Base-by-base conservation (phyloP, 2,797 vertebrate species). In the Sphenodon punctatus region DNA sequence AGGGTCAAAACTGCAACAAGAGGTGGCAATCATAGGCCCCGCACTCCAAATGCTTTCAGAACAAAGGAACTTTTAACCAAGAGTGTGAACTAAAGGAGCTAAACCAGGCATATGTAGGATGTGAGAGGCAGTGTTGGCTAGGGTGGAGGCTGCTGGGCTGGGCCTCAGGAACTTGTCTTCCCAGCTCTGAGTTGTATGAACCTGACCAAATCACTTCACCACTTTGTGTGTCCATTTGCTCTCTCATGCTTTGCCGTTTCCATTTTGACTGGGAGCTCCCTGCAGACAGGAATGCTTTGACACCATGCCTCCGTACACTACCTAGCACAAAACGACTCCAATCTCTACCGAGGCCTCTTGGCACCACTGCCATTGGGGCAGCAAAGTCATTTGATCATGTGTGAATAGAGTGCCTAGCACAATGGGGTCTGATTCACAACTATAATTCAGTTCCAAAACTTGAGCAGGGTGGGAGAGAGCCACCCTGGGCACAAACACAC, bases 341-440 rank as follows among this genome's bases (percentile, higher is more conserved):
- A 49, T 10, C 42, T 42, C 43, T 53, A 41, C 67, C n/a, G 23
- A 27, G 17, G 39, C 13, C 19, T 0, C 0, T 17, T 58, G 20
- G 38, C 27, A 9, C 3, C 15, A 14, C 39, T 39, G 34, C 2
- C 59, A n/a, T n/a, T n/a, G n/a, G n/a, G n/a, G n/a, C n/a, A n/a
- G n/a, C n/a, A n/a, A n/a, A n/a, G n/a, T n/a, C n/a, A n/a, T n/a
- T n/a, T 8, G 41, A 23, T n/a, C 41, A 60, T 30, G 74, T 59
- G 15, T 23, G 10, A 34, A 4, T 0, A 0, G 0, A 30, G 60
- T 46, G 48, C 69, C 41, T 1, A 60, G 32, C 49, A 27, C 20
- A 2, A 12, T 23, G 41, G 60, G 56, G 43, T 17, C 25, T n/a
- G 32, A 63, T 2, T n/a, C n/a, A n/a, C n/a, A n/a, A n/a, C 43